Conservation (phyloP, 2,797 vertebrate genomes). For the Galago senegalensis region DNA sequence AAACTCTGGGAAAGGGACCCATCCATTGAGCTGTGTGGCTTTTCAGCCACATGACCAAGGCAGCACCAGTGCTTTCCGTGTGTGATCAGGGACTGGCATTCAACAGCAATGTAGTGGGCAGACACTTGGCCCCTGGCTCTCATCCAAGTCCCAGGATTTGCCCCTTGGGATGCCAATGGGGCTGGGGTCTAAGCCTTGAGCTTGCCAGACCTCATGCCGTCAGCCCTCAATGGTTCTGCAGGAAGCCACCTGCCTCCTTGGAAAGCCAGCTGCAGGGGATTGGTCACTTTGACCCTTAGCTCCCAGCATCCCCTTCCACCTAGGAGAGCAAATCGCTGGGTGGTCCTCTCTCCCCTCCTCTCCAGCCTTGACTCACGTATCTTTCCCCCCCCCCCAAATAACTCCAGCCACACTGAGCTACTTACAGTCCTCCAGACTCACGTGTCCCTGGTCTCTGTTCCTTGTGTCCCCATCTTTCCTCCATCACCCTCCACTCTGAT, state of each 20-base stretch:
- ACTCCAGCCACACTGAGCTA: background rate
- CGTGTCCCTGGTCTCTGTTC: background rate
- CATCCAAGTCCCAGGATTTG: background rate
- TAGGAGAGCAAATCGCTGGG: background rate
- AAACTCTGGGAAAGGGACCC: background rate
- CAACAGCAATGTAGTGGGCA: background rate
- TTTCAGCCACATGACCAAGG: background rate
- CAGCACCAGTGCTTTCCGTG: background rate
- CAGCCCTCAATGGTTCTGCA: background rate
- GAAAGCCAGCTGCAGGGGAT: background rate
- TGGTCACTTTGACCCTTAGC: background rate
- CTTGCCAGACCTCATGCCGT: no score
- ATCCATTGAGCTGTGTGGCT: background rate
- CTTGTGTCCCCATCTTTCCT: background rate
- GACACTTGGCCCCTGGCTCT: background rate
- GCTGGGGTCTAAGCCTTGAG: background rate
- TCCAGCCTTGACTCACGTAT: background rate
- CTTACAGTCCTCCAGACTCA: background rate
- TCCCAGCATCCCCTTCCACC: background rate
- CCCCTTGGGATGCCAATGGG: accelerated
- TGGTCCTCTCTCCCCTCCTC: background rate
- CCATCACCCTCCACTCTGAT: accelerated
- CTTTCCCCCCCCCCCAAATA: background rate
- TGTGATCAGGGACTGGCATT: background rate
- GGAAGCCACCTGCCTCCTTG: background rate